A percentile compares a stretch with the other conserved stretches of the same genome.
These are phyloP conservation scores for Neostethus bicornis DNA, from an alignment of 2,797 vertebrate species.

Conservation along the genomic window DNA sequence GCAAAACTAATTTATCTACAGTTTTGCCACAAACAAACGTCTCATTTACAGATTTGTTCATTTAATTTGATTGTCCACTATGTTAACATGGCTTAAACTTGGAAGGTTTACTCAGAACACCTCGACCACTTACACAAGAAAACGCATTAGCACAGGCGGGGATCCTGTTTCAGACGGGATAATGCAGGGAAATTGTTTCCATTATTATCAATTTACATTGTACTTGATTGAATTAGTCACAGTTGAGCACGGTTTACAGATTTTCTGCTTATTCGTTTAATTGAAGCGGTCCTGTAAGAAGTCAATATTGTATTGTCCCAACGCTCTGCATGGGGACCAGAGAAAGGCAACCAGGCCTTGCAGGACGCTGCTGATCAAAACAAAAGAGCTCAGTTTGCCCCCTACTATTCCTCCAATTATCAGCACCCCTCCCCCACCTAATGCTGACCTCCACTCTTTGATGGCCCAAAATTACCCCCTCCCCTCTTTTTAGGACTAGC, in stretches of 20 bases:
- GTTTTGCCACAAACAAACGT: too few relatives aligned
- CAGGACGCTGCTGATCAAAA: slow-evolving; percentile 70
- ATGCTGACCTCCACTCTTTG: slow-evolving; percentile 80
- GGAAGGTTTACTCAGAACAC: not conserved
- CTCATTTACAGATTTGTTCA: too few relatives aligned
- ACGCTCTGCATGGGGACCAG: slow-evolving; percentile 36
- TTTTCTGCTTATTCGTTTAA: slow-evolving; percentile 20
- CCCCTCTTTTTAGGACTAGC: slow-evolving; percentile 53
- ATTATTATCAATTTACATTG: slow-evolving; percentile 10
- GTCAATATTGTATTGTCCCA: slow-evolving; percentile 63
- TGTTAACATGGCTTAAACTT: not conserved
- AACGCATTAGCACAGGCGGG: not conserved
- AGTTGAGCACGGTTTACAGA: slow-evolving; percentile 11
- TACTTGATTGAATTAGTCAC: slow-evolving; percentile 38
- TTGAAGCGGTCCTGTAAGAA: slow-evolving; percentile 49
- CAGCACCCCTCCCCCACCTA: slow-evolving; percentile 70
- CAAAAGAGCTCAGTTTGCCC: slow-evolving; percentile 73
- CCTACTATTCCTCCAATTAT: slow-evolving; percentile 76
- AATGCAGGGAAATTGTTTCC: not conserved
- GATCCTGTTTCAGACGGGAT: not conserved
- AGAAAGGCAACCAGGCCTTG: slow-evolving; percentile 57
- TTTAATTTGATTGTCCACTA: too few relatives aligned
- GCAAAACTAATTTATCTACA: too few relatives aligned
- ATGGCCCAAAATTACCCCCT: slow-evolving; percentile 65
- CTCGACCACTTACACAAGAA: slow-evolving; percentile 7